Evolutionary conservation across 2,888 invertebrate genomes (phyloP).

Genomic region (Parnassius glacialis): DNA sequence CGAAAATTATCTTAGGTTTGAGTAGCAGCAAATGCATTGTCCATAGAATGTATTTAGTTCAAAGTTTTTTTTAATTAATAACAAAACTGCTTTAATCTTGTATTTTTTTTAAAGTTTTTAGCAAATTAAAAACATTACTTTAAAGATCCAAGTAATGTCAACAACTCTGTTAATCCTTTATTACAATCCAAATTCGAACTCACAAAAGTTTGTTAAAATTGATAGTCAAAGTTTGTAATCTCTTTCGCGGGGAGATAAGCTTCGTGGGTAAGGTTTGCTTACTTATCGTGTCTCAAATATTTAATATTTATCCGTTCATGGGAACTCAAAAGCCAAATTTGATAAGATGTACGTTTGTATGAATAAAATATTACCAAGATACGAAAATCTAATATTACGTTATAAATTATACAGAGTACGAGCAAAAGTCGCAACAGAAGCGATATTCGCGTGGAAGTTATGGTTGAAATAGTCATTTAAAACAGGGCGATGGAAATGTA

Average conservation of each 20-base stretch:
- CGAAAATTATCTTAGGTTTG: no score
- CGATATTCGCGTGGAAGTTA: slow-evolving; percentile 18
- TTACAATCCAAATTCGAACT: slow-evolving; percentile 44
- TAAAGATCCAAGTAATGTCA: slow-evolving; percentile 27
- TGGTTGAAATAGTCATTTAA: slow-evolving; percentile 18
- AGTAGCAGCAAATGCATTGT: no score
- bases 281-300: slow-evolving; percentile 50
- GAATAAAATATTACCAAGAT: slow-evolving; percentile 27
- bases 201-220: slow-evolving; percentile 52
- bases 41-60: no score
- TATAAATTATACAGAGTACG: slow-evolving; percentile 21
- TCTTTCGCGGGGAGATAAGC: slow-evolving; percentile 56
- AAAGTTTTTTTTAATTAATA: no score
- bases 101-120: no score
- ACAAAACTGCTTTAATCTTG: no score
- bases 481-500: slow-evolving; percentile 16
- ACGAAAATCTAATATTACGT: slow-evolving; percentile 26
- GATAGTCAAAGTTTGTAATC: slow-evolving; percentile 56
- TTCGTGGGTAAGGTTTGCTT: slow-evolving; percentile 46
- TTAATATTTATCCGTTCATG: slow-evolving; percentile 44
- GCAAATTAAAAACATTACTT: no score
- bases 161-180: slow-evolving; percentile 44
- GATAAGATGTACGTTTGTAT: slow-evolving; percentile 31
- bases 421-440: slow-evolving; percentile 22
- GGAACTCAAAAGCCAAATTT: slow-evolving; percentile 35